Base-by-base conservation (phyloP, 1,140 invertebrate species). In the Drosophila pallidifrons region DNA sequence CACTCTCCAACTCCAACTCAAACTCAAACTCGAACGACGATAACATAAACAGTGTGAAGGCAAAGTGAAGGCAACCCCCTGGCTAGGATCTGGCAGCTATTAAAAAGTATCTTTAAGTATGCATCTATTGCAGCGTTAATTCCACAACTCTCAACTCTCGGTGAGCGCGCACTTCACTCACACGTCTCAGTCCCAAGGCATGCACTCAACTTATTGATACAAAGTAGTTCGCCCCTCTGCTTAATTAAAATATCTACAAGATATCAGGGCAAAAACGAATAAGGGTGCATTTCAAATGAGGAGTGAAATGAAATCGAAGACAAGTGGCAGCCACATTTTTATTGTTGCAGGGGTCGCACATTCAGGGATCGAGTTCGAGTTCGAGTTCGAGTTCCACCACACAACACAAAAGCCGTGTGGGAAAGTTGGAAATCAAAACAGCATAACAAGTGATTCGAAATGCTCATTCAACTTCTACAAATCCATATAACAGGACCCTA, bases 401-500 rank as follows among this genome's bases (percentile, higher is more conserved):
- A 64, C 35, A 32, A 38, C 13, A 38, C 13, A 38, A 58, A 61
- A 81, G 68, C 75, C 52, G 77, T 88, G 85, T 88, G 85, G 85
- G 85, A 88, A 88, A 88, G 85, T 89, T 88, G 58, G 52, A 81
- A 88, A 88, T 82, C 77, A 87, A 87, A 77, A 88, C 68, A 83
- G 64, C 67, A 73, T 52, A 70, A 89, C 85, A 88, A 88, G 85
- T 88, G 85, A 85, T 89, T 89, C 43, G 68, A 81, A 63, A 83
- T 89, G 77, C 75, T 76, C 76, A 70, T 75, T 80, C 82, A 86
- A 78, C 30, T 1, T 8, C 80, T 70, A 78, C 77, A 41, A 43
- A 43, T 43, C 41, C 41, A 86, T 79, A 85, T 67, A 74, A 52
- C 55, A 45, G 61, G 28, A 63, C 51, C 58, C 75, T n/a, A 60